A percentile compares a stretch with the other conserved stretches of the same genome.
Evolutionary conservation across 1,140 invertebrate species (phyloP).

Genomic region (Drosophila melanica): DNA sequence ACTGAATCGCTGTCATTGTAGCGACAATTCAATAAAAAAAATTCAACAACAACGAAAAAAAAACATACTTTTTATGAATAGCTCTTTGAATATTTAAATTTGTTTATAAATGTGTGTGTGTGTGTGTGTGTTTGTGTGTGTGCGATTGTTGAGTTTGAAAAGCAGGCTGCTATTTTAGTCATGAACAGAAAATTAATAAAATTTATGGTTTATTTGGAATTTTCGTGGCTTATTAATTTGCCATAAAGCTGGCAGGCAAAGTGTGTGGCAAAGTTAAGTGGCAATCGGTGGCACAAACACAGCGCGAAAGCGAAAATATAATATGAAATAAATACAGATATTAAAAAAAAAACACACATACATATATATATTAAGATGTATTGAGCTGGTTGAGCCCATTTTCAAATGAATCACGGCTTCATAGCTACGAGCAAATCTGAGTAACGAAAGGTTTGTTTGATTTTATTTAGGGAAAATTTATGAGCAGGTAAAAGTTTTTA

Average conservation of each 20-base stretch:
- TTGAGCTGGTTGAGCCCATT: constrained; percentile 1
- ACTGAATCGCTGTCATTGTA: constrained; percentile 72
- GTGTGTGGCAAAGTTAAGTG: constrained; percentile 64
- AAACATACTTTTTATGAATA: constrained; percentile 45
- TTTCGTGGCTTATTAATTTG: constrained; percentile 73
- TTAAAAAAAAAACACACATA: constrained; percentile 3
- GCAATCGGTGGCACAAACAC: constrained; percentile 44
- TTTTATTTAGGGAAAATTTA: not conserved
- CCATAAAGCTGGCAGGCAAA: constrained; percentile 64
- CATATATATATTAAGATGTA: constrained; percentile 6
- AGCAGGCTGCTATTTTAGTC: constrained; percentile 51
- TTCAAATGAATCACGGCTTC: constrained; percentile 30
- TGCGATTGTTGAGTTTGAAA: constrained; percentile 4
- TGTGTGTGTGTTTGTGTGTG: constrained; percentile 12
- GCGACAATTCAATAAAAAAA: constrained; percentile 44
- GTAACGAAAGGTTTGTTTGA: constrained; percentile 21
- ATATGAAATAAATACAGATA: not conserved
- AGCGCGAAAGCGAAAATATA: constrained; percentile 16
- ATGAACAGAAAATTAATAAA: constrained; percentile 69
- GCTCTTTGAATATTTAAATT: constrained; percentile 34
- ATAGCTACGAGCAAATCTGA: constrained; percentile 18
- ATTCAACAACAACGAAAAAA: constrained; percentile 5
- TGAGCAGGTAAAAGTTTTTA: not conserved
- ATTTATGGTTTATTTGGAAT: constrained; percentile 79
- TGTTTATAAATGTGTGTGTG: not conserved